Percentiles rank a stretch among this genome's conserved stretches.
phyloP scores from a whole-genome alignment of 2,888 invertebrate species.

The Halictus ligatus region DNA sequence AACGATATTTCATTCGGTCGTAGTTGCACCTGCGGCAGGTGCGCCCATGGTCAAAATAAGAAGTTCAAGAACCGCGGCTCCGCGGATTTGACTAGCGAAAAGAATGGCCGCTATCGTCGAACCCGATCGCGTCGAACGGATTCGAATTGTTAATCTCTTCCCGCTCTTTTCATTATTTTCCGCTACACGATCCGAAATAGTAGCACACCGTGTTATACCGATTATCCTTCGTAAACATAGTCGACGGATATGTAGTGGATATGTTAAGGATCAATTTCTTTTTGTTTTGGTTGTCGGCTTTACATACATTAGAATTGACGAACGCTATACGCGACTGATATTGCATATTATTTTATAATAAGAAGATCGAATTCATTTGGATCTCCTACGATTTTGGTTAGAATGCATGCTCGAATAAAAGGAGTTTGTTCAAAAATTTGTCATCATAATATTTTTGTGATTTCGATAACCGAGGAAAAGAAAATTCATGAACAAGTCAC shows the following conservation, averaged over 20 bases:
- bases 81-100: conserved; percentile 62
- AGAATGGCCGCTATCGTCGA: conserved; percentile 40
- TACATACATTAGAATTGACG: neutral
- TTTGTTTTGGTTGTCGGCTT: neutral
- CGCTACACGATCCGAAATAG: neutral
- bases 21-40: conserved; percentile 69
- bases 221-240: neutral
- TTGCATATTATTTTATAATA: neutral
- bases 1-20: conserved; percentile 55
- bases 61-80: conserved; percentile 44
- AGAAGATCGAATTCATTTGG: neutral
- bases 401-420: too few species aligned
- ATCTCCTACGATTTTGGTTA: too few species aligned
- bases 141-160: conserved; percentile 22
- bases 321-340: neutral
- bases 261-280: neutral
- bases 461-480: neutral
- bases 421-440: too few species aligned
- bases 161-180: neutral
- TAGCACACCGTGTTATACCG: neutral
- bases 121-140: conserved; percentile 20
- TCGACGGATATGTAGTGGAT: neutral
- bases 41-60: conserved; percentile 43
- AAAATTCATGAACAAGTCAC: neutral
- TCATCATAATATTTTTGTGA: too few species aligned